Base-by-base conservation (phyloP, 2,888 invertebrate species). In the Pristionchus fissidentatus region DNA sequence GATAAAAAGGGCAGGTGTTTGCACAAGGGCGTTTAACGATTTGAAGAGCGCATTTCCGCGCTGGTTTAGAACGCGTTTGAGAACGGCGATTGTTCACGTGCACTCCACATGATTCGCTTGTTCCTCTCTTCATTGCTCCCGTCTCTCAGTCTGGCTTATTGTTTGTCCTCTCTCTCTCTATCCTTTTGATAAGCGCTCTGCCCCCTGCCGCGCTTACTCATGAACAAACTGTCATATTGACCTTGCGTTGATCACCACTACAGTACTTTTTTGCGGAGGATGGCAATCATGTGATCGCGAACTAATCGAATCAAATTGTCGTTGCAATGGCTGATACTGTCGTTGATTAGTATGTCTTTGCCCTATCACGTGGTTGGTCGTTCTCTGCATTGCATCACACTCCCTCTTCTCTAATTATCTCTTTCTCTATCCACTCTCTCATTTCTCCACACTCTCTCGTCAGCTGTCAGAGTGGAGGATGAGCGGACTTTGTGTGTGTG, bases 351-450 rank as follows among this genome's bases (percentile, higher is more conserved):
- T 46, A 46, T 49, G 22, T 26, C 70, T n/a, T 26, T 60, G 60
- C 7, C 26, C n/a, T 35, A 57, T 57, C 79, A 57, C 57, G 41
- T 26, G 43, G 41, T 81, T 81, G 80, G 46, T 46, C 46, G 80
- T 62, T 62, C 80, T 81, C 52, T 81, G 80, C 5, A 32, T 32
- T 62, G 38, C 55, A 35, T 78, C 78, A 43, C 46, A 35, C 52
- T 29, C 46, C 35, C 38, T 57, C 4, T 32, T n/a, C 38, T 41
- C 22, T 10, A 7, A 1, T 38, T n/a, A 5, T 62, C 62, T 77
- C 75, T 49, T 35, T 77, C 75, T 77, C 75, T 49, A 15, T 49
- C n/a, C 35, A 5, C 62, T 62, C 80, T 62, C 62, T 81, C 43
- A 29, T 22, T 49, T 81, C n/a, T 38, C 0, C 62, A 5, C 29